A percentile compares a stretch with the other conserved stretches of the same genome.
Conservation (phyloP, 2,888 invertebrate genomes). For the Tinea pellionella region DNA sequence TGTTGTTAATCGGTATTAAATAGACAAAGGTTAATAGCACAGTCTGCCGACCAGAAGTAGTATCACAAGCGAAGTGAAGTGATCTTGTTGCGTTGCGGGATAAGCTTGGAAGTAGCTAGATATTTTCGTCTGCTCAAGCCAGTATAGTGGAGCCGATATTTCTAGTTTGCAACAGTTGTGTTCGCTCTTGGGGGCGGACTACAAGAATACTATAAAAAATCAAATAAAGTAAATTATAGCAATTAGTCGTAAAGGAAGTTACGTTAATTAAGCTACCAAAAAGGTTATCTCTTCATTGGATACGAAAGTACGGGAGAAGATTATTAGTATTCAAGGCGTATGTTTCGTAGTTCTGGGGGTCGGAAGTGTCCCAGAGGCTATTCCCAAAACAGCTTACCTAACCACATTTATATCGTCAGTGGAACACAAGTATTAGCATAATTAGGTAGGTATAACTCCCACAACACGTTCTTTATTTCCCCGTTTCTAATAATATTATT, state of each 20-base stretch:
- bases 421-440: constrained; percentile 58
- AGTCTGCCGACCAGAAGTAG: too few relatives aligned
- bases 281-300: constrained; percentile 43
- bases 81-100: too few relatives aligned
- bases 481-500: neutral
- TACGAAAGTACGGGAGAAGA: constrained; percentile 30
- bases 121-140: too few relatives aligned
- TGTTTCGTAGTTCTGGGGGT: constrained; percentile 45
- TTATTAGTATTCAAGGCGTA: constrained; percentile 54
- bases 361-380: constrained; percentile 48
- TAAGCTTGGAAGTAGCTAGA: too few relatives aligned
- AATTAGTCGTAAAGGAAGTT: neutral
- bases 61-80: constrained; percentile 3
- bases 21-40: too few relatives aligned
- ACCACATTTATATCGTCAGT: constrained; percentile 54
- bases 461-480: neutral
- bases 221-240: neutral
- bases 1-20: too few relatives aligned
- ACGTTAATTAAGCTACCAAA: constrained; percentile 35
- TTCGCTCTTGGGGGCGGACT: too few relatives aligned
- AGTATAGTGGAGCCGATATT: too few relatives aligned
- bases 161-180: too few relatives aligned
- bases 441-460: constrained; percentile 29
- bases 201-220: too few relatives aligned
- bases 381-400: constrained; percentile 61